Evolutionary conservation across 2,888 invertebrate genomes (phyloP), one percentile per base, ranked within the genome.

Genomic region (Blastobasis adustella): DNA sequence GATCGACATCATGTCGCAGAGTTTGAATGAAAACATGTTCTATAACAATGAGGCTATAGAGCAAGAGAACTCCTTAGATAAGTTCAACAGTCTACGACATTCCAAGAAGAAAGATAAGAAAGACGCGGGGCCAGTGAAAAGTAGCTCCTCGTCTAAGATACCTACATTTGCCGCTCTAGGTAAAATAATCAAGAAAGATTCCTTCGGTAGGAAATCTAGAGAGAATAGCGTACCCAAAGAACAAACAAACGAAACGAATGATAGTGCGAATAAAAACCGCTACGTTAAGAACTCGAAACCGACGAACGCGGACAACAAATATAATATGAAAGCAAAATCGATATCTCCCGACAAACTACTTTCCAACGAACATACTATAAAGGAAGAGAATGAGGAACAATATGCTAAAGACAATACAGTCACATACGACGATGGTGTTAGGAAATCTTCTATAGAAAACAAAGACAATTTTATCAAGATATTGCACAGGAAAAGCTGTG

Each of bases 11-110:
- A 90, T 90, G 90, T 89, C 89, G 23, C 89, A 90, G 49, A 90
- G 90, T 67, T 68, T 90, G 9, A 90, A 90, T 63, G 90, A 90
- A 58, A 90, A 90, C 56, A 72, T 90, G 49, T 84, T 90, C 57
- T 88, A 79, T 52, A 86, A 80, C 50, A 83, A 78, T 50, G 86
- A 85, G n/a, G 84, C 73, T 44, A 89, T 89, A 7, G 90, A 90
- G 71, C 73, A 72, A 4, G 86, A 85, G 48, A 59, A 60, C 9
- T 60, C 71, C 0, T 69, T 88, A n/a, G 89, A 89, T 41, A 83
- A 78, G 57, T 89, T 85, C 52, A 87, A 84, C 45, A 89, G 89
- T 58, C 65, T 89, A 37, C 67, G 86, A 49, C 71, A 82, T 66
- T 84, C 87, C 6, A 89, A 88, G 52, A 84, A 78, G 57, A 86